Percentiles rank a stretch among this genome's conserved stretches.
These are phyloP conservation scores for Scaptodrosophila latifasciaeformis DNA, from an alignment of 2,888 invertebrate species.

Conservation along the genomic window DNA sequence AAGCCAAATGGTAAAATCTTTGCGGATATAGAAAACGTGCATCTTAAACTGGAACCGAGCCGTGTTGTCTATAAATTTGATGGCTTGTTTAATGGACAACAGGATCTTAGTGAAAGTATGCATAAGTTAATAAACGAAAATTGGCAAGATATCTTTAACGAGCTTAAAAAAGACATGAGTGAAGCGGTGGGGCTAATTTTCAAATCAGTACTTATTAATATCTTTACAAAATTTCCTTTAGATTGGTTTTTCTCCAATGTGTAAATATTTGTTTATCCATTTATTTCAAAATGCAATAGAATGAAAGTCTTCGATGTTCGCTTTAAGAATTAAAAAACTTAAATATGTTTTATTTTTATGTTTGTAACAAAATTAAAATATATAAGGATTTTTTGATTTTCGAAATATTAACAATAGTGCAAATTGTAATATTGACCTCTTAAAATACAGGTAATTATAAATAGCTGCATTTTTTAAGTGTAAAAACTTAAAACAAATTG, in stretches of 20 bases:
- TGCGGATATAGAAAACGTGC: conserved; percentile 35
- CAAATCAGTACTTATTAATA: conserved; percentile 64
- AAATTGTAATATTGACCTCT: background rate
- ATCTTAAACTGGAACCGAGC: conserved; percentile 45
- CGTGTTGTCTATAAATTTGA: conserved; percentile 49
- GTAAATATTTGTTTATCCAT: conserved; percentile 2
- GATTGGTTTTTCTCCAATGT: conserved; percentile 46
- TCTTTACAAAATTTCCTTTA: conserved; percentile 71
- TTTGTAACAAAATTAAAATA: too few relatives aligned
- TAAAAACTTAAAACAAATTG: too few relatives aligned
- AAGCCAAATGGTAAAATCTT: conserved; percentile 48
- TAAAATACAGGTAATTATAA: background rate
- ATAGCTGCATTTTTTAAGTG: too few relatives aligned
- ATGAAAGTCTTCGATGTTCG: too few relatives aligned
- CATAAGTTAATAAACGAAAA: conserved; percentile 74
- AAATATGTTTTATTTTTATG: background rate
- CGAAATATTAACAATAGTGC: background rate
- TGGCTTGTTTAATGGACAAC: conserved; percentile 75
- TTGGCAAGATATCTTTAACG: conserved; percentile 74
- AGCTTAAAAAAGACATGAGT: conserved; percentile 71
- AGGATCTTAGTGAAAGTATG: conserved; percentile 74
- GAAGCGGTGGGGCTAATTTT: conserved; percentile 70
- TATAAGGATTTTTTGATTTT: too few relatives aligned
- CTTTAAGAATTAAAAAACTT: too few relatives aligned
- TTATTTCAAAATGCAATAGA: too few relatives aligned